A percentile compares a stretch with the other conserved stretches of the same genome.
These are phyloP conservation scores for Lucilia sericata DNA, from an alignment of 1,140 invertebrate genomes.

Conservation along the genomic window DNA sequence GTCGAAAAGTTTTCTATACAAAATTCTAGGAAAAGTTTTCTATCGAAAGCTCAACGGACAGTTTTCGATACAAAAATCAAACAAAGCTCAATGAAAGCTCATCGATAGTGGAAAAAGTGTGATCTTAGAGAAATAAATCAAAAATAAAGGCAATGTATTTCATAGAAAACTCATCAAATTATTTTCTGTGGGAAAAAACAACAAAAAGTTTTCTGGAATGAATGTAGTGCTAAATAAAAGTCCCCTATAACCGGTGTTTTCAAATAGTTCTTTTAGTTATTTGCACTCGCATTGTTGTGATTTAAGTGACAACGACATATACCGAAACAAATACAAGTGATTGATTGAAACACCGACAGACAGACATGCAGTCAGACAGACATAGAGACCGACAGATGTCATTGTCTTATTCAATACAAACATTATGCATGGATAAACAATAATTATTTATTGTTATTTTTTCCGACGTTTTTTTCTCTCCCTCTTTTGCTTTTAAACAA, in stretches of 20 bases:
- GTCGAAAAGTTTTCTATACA: too few relatives aligned
- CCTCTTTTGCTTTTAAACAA: background rate
- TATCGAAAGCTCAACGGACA: too few relatives aligned
- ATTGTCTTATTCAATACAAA: slow-evolving; percentile 16
- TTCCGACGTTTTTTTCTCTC: too few relatives aligned
- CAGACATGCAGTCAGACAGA: background rate
- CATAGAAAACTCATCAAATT: too few relatives aligned
- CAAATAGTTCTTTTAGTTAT: background rate
- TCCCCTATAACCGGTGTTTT: background rate
- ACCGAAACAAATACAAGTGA: background rate
- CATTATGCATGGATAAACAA: slow-evolving; percentile 23
- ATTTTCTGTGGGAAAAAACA: too few relatives aligned
- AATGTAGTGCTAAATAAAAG: background rate
- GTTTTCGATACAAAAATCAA: too few relatives aligned
- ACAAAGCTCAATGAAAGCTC: too few relatives aligned
- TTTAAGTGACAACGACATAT: slow-evolving; percentile 1
- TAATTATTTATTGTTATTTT: slow-evolving; percentile 1
- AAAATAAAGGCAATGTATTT: too few relatives aligned
- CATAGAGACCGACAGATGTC: slow-evolving; percentile 7
- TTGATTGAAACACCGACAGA: background rate
- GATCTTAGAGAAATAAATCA: too few relatives aligned
- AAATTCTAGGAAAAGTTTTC: too few relatives aligned
- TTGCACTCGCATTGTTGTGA: slow-evolving; percentile 8
- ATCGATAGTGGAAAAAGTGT: too few relatives aligned
- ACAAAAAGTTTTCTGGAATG: too few relatives aligned